These are phyloP conservation scores for Hymenochirus boettgeri DNA, from an alignment of 2,113 vertebrate genomes.

Conservation along the genomic window DNA sequence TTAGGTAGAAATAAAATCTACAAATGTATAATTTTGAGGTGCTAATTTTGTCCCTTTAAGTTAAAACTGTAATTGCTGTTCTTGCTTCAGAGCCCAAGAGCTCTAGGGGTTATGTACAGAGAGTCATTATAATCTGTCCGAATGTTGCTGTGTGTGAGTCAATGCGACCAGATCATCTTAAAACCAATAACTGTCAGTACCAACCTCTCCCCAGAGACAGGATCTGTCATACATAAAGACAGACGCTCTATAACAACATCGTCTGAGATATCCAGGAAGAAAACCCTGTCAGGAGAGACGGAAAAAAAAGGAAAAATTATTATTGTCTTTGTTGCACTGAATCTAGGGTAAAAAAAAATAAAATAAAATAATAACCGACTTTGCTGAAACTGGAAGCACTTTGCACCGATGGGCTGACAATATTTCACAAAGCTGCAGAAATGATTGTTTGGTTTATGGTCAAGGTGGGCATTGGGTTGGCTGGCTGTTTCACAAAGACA, in stretches of 20 bases:
- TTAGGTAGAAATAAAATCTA: too few relatives aligned
- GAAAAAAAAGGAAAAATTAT: slow-evolving; percentile 48
- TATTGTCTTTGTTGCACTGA: background rate
- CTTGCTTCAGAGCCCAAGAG: too few relatives aligned
- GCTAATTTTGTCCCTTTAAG: too few relatives aligned
- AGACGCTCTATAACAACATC: slow-evolving; percentile 76
- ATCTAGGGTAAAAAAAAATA: too few relatives aligned
- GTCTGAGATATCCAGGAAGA: slow-evolving; percentile 75
- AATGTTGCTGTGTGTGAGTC: background rate
- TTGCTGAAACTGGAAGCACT: background rate
- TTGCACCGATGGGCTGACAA: background rate
- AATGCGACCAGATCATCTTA: background rate
- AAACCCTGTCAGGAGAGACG: slow-evolving; percentile 66
- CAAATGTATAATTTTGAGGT: too few relatives aligned
- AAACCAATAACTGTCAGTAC: slow-evolving; percentile 24
- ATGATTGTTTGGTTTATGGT: too few relatives aligned
- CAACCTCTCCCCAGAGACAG: slow-evolving; percentile 80
- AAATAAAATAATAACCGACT: background rate
- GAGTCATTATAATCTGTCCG: slow-evolving; percentile 3
- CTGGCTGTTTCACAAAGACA: too few relatives aligned
- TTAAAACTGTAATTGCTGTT: too few relatives aligned
- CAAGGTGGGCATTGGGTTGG: too few relatives aligned
- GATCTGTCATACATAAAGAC: slow-evolving; percentile 71
- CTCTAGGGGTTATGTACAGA: background rate
- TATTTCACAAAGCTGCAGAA: too few relatives aligned